phyloP scores from a whole-genome alignment of 2,888 invertebrate species.

The Tanypteryx hageni region DNA sequence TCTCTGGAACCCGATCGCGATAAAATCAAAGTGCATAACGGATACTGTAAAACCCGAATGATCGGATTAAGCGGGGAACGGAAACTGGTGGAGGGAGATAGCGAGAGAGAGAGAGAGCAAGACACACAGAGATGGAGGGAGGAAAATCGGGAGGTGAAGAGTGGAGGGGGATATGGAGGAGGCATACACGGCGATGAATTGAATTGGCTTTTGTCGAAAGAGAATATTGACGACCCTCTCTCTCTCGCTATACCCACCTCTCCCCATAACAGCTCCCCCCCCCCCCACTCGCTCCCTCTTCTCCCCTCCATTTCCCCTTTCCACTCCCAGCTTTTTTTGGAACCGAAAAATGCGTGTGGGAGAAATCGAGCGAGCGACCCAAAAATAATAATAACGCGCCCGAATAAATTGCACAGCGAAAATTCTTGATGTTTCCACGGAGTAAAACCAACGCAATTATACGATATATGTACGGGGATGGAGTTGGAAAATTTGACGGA shows the following conservation, averaged over 20 bases:
- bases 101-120: neutral
- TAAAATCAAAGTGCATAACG: conserved; percentile 52
- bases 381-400: too few relatives aligned
- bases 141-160: neutral
- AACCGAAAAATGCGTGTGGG: too few relatives aligned
- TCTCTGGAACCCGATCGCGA: conserved; percentile 17
- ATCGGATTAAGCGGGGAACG: conserved; percentile 45
- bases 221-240: neutral
- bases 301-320: neutral
- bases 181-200: conserved; percentile 8
- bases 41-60: conserved; percentile 39
- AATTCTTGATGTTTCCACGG: too few relatives aligned
- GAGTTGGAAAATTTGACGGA: too few relatives aligned
- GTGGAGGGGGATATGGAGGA: neutral
- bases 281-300: neutral
- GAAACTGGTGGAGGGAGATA: neutral
- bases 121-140: neutral
- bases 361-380: too few relatives aligned
- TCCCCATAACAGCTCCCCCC: neutral
- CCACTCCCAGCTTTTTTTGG: neutral
- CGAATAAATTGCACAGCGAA: too few relatives aligned
- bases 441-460: too few relatives aligned
- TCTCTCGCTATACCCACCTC: neutral
- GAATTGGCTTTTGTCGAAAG: conserved; percentile 32
- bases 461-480: too few relatives aligned